These are phyloP conservation scores for Drosophila fuyamai DNA, from an alignment of 1,140 invertebrate genomes.

Conservation along the genomic window DNA sequence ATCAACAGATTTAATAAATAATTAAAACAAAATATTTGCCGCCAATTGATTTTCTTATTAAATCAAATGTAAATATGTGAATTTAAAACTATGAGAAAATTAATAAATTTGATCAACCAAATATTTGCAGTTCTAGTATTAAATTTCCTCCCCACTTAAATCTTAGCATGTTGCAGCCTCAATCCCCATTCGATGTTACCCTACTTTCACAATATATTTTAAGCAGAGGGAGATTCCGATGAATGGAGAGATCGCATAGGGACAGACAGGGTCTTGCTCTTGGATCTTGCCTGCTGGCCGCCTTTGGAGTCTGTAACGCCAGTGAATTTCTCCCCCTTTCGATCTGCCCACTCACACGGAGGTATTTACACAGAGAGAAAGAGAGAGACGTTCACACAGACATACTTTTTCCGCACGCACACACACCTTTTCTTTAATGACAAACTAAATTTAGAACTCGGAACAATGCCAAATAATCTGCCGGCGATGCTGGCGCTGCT, in stretches of 20 bases:
- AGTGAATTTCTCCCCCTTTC: slow-evolving; percentile 43
- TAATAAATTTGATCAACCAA: too few species aligned
- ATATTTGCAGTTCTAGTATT: background rate
- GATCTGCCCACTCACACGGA: slow-evolving; percentile 33
- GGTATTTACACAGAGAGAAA: slow-evolving; percentile 8
- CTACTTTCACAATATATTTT: slow-evolving; percentile 4
- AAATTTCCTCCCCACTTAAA: background rate
- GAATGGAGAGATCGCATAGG: slow-evolving; percentile 31
- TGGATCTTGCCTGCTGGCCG: slow-evolving; percentile 11
- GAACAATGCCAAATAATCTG: slow-evolving; percentile 83
- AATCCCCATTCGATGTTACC: slow-evolving; percentile 10
- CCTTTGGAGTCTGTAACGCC: slow-evolving; percentile 42
- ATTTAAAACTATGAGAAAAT: background rate
- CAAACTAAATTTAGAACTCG: slow-evolving; percentile 83
- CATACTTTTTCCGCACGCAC: slow-evolving; percentile 37
- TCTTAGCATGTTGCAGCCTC: background rate
- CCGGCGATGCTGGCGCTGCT: slow-evolving; percentile 62
- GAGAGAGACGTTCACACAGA: slow-evolving; percentile 22
- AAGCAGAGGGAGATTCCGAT: slow-evolving; percentile 21
- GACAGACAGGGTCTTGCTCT: slow-evolving; percentile 10
- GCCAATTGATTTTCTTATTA: background rate
- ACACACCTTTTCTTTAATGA: slow-evolving; percentile 77
- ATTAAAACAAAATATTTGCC: too few species aligned
- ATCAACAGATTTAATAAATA: too few species aligned
- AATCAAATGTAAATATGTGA: background rate